These are phyloP conservation scores for Vireo griseus DNA, from an alignment of 2,797 vertebrate genomes.

Conservation along the genomic window DNA sequence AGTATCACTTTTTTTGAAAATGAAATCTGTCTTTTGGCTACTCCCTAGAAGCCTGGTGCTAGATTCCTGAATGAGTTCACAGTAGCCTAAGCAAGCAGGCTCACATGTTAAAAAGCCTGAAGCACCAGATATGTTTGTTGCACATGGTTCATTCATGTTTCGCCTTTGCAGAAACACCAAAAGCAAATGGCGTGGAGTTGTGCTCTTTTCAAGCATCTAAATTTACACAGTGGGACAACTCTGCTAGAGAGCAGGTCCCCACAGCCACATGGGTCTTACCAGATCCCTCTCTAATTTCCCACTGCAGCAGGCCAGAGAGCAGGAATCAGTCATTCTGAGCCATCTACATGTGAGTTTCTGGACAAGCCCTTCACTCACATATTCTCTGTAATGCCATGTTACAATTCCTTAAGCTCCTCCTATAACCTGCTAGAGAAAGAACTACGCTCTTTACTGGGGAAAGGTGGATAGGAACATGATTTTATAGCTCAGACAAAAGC, in stretches of 20 bases:
- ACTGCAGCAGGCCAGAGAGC: background rate
- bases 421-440: background rate
- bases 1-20: background rate
- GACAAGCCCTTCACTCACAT: background rate
- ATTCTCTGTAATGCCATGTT: background rate
- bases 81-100: background rate
- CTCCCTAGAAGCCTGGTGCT: background rate
- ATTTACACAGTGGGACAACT: background rate
- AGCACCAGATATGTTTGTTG: background rate
- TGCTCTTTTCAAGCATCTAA: background rate
- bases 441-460: background rate
- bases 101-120: background rate
- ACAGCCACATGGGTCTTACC: fast-evolving
- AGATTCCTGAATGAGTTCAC: background rate
- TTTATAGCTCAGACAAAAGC: background rate
- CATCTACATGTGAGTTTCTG: background rate
- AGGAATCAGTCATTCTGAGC: background rate
- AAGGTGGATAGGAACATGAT: background rate
- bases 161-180: background rate
- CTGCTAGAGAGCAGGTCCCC: background rate
- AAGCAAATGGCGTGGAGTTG: background rate
- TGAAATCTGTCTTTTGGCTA: background rate
- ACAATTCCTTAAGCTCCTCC: background rate
- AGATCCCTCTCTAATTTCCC: background rate
- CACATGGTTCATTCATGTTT: background rate